Base-by-base conservation (phyloP, 2,888 invertebrate species). In the Ormyrus thymus region DNA sequence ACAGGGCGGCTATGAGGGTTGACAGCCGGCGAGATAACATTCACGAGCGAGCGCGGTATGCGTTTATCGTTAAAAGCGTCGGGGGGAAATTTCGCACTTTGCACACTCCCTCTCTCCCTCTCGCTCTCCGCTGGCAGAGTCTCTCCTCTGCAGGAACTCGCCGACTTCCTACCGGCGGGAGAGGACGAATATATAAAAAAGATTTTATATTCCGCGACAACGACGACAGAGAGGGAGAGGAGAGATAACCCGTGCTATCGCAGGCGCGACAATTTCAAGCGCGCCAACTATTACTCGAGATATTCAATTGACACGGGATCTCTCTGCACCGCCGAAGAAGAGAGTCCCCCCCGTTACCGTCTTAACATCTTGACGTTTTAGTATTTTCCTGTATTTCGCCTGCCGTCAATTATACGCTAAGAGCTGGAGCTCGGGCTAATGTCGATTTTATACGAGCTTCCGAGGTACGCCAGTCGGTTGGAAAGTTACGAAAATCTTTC, bases 1-100 rank as follows among this genome's bases (percentile, higher is more conserved):
- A 85, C 82, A 79, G 80, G 81, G 74, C 80, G 70, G 82, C 76
- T 83, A 83, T 81, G 82, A 83, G 81, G 82, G 82, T 82, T 84
- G 85, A 86, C 83, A 84, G 84, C 83, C 74, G 62, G 51, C 64
- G 78, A 82, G 85, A 85, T 86, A 85, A 84, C 83, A 83, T 84
- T 84, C 83, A 82, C 81, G 79, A 81, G 75, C 43, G 46, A 9
- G 43, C 79, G 61, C 81, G 50, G 29, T 29, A 59, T 55, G 82
- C 83, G 78, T 84, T 84, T 85, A 86, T 86, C 85, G 84, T 85
- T 86, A 84, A 85, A 84, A 84, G 85, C 83, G 83, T 82, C 84
- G 81, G 82, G 80, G 29, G 81, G 82, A 85, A 85, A 85, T 85
- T 85, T 85, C 82, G 83, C 82, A 84, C 84, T 83, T 83, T 83